These are phyloP conservation scores for Psittacula derbiana DNA, from an alignment of 2,797 vertebrate genomes.

Conservation along the genomic window DNA sequence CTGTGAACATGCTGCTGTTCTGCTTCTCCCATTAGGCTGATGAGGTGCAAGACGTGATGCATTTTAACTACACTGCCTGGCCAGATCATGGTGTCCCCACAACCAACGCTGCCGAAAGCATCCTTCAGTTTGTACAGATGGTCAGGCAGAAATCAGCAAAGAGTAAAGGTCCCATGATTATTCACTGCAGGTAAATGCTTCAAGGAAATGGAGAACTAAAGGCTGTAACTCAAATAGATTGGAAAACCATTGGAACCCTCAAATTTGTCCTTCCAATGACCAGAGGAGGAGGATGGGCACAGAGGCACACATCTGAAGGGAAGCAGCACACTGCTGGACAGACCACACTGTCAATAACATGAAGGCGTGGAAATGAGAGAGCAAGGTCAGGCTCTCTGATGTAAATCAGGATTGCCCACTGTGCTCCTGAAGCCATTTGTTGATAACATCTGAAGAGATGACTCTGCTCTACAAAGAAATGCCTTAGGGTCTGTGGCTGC, in stretches of 20 bases:
- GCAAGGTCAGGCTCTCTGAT: neutral
- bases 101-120: slow-evolving; percentile 89
- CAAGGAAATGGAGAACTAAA: neutral
- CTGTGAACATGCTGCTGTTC: neutral
- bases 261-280: neutral
- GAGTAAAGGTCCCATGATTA: slow-evolving; percentile 86
- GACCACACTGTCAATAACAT: neutral
- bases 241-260: neutral
- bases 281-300: neutral
- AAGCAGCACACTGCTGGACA: neutral
- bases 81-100: slow-evolving; percentile 95
- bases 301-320: neutral
- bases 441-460: neutral
- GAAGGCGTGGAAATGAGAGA: neutral
- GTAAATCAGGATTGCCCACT: neutral
- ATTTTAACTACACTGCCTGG: slow-evolving; percentile 96
- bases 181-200: slow-evolving; percentile 91
- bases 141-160: slow-evolving; percentile 90
- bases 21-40: slow-evolving; percentile 81
- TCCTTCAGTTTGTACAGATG: slow-evolving; percentile 93
- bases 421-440: neutral
- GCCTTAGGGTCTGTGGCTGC: neutral
- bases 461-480: neutral
- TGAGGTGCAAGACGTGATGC: slow-evolving; percentile 88
- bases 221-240: neutral